phyloP scores from a whole-genome alignment of 2,797 vertebrate species.

The Artibeus jamaicensis region DNA sequence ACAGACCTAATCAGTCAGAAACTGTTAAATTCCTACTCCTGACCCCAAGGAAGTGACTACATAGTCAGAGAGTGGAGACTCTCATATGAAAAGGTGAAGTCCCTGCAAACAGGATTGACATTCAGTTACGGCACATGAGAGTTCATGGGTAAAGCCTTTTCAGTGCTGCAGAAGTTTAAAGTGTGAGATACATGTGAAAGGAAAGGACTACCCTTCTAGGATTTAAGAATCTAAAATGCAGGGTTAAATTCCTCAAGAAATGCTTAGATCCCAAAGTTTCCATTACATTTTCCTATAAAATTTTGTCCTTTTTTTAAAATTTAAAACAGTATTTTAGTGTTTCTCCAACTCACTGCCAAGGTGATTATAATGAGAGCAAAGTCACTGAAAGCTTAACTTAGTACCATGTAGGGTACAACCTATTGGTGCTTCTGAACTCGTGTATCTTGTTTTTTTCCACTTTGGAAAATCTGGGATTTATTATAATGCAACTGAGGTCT shows the following conservation, averaged over 20 bases:
- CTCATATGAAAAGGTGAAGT: not conserved
- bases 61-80: not conserved
- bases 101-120: not conserved
- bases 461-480: constrained; percentile 29
- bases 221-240: not conserved
- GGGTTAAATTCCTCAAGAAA: not conserved
- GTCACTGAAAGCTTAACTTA: not conserved
- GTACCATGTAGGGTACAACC: not conserved
- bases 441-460: not conserved
- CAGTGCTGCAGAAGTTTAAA: not conserved
- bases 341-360: not conserved
- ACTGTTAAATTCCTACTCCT: not conserved
- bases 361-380: not conserved
- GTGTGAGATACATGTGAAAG: not conserved
- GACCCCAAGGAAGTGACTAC: not conserved
- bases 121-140: not conserved
- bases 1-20: not conserved
- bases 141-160: not conserved
- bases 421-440: not conserved
- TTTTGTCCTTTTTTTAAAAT: not conserved
- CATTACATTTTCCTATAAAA: not conserved
- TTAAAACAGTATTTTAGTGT: not conserved
- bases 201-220: not conserved
- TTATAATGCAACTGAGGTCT: not conserved
- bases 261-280: not conserved